These are phyloP conservation scores for Acipenser ruthenus DNA, from an alignment of 2,797 vertebrate species.

Conservation along the genomic window DNA sequence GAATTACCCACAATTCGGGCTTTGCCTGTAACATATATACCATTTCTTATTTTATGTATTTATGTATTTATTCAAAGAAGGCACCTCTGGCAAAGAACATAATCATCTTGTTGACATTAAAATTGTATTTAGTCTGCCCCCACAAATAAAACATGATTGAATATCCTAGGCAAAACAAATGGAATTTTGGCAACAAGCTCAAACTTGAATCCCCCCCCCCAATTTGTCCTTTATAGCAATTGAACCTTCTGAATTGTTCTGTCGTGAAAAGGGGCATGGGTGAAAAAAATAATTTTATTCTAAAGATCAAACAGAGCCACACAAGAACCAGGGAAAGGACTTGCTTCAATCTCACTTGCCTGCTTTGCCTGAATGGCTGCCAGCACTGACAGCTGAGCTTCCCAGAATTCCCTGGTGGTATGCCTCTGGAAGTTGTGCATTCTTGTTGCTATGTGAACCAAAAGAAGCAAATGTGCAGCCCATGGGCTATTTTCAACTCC, in stretches of 20 bases:
- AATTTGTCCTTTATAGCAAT: slow-evolving; percentile 39
- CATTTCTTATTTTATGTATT: too few species aligned
- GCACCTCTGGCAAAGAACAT: neutral
- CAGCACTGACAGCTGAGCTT: slow-evolving; percentile 47
- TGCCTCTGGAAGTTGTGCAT: slow-evolving; percentile 42
- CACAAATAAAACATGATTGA: slow-evolving; percentile 29
- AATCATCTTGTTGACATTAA: slow-evolving; percentile 33
- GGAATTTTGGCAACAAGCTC: too few species aligned
- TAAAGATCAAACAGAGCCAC: slow-evolving; percentile 24
- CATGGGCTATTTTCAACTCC: slow-evolving; percentile 16
- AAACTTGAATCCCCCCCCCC: slow-evolving; percentile 43
- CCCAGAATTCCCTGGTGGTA: slow-evolving; percentile 39
- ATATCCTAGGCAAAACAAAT: too few species aligned
- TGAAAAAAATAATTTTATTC: slow-evolving; percentile 24
- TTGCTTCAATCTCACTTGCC: slow-evolving; percentile 25
- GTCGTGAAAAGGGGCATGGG: slow-evolving; percentile 26
- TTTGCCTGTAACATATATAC: too few species aligned
- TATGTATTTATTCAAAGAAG: too few species aligned
- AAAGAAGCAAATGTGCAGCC: slow-evolving; percentile 29
- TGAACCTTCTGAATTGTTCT: slow-evolving; percentile 41
- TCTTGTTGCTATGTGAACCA: slow-evolving; percentile 51
- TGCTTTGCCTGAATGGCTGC: slow-evolving; percentile 44
- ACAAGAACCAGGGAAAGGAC: slow-evolving; percentile 21
- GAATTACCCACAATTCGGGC: too few species aligned
- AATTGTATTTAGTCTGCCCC: slow-evolving; percentile 27